Conservation (phyloP, 2,113 vertebrate genomes). For the Drymodes brunneopygia region DNA sequence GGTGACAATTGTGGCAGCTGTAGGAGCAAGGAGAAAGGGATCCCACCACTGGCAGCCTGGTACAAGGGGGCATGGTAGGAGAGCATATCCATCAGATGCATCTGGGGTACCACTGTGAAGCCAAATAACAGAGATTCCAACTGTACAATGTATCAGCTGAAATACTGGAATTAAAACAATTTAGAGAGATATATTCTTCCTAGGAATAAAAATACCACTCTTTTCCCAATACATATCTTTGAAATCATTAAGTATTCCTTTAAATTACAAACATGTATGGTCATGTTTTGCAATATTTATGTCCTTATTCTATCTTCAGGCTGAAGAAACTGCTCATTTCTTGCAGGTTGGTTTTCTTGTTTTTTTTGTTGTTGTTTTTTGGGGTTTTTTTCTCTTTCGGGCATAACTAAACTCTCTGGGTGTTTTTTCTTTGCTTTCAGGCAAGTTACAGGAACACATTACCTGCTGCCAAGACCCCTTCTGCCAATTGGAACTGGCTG, state of each 20-base stretch:
- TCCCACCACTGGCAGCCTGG: not conserved
- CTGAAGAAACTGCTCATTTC: not conserved
- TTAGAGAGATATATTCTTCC: too few species aligned
- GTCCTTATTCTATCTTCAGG: not conserved
- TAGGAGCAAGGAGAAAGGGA: not conserved
- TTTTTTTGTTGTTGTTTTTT: too few species aligned
- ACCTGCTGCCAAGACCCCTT: not conserved
- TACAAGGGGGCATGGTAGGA: not conserved
- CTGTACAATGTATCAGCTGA: not conserved
- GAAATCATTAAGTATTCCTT: not conserved
- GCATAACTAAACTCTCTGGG: not conserved
- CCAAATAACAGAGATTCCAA: not conserved
- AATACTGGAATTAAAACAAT: not conserved
- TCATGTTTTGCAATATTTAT: not conserved
- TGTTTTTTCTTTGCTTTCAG: not conserved
- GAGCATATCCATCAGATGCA: not conserved
- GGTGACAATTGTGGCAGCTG: not conserved
- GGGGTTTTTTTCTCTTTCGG: not conserved
- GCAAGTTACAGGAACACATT: not conserved
- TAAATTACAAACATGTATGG: not conserved
- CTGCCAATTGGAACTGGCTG: not conserved
- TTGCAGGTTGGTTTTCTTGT: not conserved
- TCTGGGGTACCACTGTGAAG: rapidly evolving
- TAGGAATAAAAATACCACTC: not conserved
- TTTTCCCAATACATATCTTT: not conserved